These are phyloP conservation scores for Tuberolachnus salignus DNA, from an alignment of 2,888 invertebrate species.

Conservation along the genomic window DNA sequence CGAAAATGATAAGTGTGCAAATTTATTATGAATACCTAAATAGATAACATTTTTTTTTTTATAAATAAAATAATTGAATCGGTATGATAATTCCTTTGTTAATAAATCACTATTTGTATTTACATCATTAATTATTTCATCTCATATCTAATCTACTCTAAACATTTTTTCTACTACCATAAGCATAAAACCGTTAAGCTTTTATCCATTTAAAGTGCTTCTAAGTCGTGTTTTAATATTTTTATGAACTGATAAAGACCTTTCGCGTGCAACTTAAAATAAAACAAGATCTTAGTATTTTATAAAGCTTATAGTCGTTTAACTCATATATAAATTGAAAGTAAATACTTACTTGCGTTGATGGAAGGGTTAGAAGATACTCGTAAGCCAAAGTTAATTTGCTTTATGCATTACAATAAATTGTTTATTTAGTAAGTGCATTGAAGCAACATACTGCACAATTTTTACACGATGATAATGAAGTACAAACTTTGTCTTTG, in stretches of 20 bases:
- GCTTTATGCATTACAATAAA: conserved; percentile 3
- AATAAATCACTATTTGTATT: neutral
- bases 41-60: too few relatives aligned
- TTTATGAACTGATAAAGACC: neutral
- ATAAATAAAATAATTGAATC: too few relatives aligned
- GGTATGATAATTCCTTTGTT: neutral
- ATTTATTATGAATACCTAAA: too few relatives aligned
- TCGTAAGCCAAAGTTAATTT: neutral
- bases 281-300: neutral
- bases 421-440: neutral
- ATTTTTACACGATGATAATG: neutral
- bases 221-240: neutral
- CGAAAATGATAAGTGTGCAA: too few relatives aligned
- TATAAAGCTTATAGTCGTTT: neutral
- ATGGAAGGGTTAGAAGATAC: neutral
- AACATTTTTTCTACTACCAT: neutral
- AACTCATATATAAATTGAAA: neutral
- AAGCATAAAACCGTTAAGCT: neutral
- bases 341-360: neutral
- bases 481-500: neutral
- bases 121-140: neutral
- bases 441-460: neutral
- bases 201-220: neutral
- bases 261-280: neutral
- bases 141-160: neutral